Percentiles rank a stretch among this genome's conserved stretches.
These are phyloP conservation scores for Phyto melanocephala DNA, from an alignment of 2,888 invertebrate species.

Conservation along the genomic window DNA sequence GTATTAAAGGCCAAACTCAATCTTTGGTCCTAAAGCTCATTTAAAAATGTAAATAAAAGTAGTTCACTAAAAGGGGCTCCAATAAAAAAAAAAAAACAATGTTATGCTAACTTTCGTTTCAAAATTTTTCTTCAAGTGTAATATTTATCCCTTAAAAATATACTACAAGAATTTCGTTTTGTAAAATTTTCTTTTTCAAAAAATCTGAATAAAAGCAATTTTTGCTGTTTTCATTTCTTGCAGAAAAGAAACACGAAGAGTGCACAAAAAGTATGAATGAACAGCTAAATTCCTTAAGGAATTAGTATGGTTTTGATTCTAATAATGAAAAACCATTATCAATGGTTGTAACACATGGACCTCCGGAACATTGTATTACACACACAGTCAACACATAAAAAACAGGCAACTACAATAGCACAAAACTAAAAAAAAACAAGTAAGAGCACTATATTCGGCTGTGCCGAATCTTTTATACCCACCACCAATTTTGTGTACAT, in stretches of 20 bases:
- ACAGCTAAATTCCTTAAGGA: slow-evolving; percentile 55
- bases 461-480: too few relatives aligned
- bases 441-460: neutral
- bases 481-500: too few relatives aligned
- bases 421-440: neutral
- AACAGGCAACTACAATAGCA: slow-evolving; percentile 7
- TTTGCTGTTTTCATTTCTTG: slow-evolving; percentile 16
- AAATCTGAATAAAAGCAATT: slow-evolving; percentile 30
- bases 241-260: neutral
- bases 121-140: slow-evolving; percentile 13
- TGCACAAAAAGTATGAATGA: slow-evolving; percentile 1
- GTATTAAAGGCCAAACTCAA: too few relatives aligned
- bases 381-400: slow-evolving; percentile 1
- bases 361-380: slow-evolving; percentile 47
- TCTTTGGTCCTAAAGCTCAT: too few relatives aligned
- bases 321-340: slow-evolving; percentile 64
- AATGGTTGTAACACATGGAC: slow-evolving; percentile 57
- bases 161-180: slow-evolving; percentile 38
- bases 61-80: too few relatives aligned
- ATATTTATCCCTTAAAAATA: neutral
- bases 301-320: slow-evolving; percentile 49
- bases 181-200: slow-evolving; percentile 17
- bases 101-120: too few relatives aligned
- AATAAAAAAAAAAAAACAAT: too few relatives aligned
- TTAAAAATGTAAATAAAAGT: too few relatives aligned